Base-by-base conservation (phyloP, 2,797 vertebrate species). In the Takifugu rubripes region DNA sequence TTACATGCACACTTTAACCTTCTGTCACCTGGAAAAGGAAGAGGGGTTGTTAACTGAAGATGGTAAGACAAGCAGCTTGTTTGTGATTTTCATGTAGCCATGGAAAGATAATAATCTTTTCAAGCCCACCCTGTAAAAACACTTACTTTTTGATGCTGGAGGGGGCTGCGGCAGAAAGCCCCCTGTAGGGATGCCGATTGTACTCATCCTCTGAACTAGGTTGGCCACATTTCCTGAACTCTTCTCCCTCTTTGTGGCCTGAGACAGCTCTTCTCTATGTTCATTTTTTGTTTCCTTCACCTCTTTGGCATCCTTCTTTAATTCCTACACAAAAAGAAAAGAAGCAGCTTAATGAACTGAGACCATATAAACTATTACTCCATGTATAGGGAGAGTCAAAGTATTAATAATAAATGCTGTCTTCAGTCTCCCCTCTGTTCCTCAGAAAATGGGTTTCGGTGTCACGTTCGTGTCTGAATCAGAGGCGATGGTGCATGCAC, bases 171-270 rank as follows among this genome's bases (percentile, higher is more conserved):
- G 94, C 64, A 92, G 94, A 82, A 97, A 94, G 68, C 93, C 95
- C 21, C 93, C 94, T 2, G 93, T 90, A 11, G 95, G 95, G 78
- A 98, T 90, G 54, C 94, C 94, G 2, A 94, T 95, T 25, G 78
- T 93, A 77, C 96, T 98, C 89, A 99, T 99, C 55, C 96, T 93
- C 71, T 99, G 95, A 47, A 98, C 95, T 69, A 98, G 92, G 66
- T 92, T 93, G 51, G 96, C 96, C 51, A 99, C 96, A 6, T 93
- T 98, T 33, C 94, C 95, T 6, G 93, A 68, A 3, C 70, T 87
- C 61, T 93, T 93, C 70, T 97, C 93, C 64, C 93, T 90, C 74
- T 85, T 91, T 72, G 80, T 43, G n/a, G 91, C 88, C 33, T 87
- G 81, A 16, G 58, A 73, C 3, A 88, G 79, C 45, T 95, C 94